These are phyloP conservation scores for Entelurus aequoreus DNA, from an alignment of 2,113 vertebrate genomes.

Conservation along the genomic window DNA sequence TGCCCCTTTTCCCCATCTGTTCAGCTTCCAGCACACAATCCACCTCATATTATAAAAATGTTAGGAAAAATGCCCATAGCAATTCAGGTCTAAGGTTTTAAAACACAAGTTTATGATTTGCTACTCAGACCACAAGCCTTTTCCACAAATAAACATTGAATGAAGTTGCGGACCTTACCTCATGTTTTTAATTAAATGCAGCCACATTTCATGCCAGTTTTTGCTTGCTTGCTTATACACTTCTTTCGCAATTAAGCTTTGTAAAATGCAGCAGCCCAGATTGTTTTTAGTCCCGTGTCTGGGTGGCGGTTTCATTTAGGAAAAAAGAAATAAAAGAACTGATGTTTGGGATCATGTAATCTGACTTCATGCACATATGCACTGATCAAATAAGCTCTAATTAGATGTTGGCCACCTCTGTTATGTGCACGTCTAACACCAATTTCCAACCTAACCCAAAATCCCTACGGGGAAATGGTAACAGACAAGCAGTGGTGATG, in stretches of 20 bases:
- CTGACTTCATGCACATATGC: conserved; percentile 1
- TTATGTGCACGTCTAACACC: not conserved
- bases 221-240: conserved; percentile 9
- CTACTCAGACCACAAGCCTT: conserved; percentile 18
- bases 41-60: conserved; percentile 22
- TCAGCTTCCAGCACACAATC: conserved; percentile 31
- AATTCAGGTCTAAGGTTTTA: conserved; percentile 25
- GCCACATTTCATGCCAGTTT: not conserved
- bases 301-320: not conserved
- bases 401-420: not conserved
- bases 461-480: not conserved
- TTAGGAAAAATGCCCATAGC: conserved; percentile 25
- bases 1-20: conserved; percentile 45
- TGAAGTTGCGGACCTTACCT: conserved; percentile 17
- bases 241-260: conserved; percentile 9
- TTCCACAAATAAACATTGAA: conserved; percentile 28
- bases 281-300: not conserved
- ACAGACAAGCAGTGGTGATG: not conserved
- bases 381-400: conserved; percentile 1
- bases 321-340: not conserved
- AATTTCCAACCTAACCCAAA: not conserved
- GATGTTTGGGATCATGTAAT: not conserved
- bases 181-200: conserved; percentile 20
- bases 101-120: conserved; percentile 25
- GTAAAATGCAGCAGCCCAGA: conserved; percentile 3